phyloP scores from a whole-genome alignment of 2,113 vertebrate genomes.

The Phaetusa simplex region DNA sequence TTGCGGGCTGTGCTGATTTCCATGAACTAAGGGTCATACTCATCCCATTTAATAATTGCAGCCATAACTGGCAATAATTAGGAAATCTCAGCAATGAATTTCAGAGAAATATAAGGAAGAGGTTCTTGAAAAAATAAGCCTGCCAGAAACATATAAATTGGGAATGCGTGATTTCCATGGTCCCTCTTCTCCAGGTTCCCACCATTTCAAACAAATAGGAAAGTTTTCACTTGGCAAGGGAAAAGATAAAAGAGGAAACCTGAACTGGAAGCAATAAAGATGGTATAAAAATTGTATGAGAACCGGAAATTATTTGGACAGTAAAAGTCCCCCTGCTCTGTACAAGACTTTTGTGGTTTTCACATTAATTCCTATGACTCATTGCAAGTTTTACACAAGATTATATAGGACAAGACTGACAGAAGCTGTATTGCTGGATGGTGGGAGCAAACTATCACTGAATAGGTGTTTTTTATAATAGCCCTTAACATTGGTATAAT shows the following conservation, averaged over 20 bases:
- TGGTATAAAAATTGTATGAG: neutral
- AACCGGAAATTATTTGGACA: rapidly evolving
- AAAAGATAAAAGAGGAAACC: neutral
- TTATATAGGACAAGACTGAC: neutral
- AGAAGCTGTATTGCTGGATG: neutral
- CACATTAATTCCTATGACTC: neutral
- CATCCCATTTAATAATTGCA: neutral
- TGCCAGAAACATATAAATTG: neutral
- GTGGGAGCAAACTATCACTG: neutral
- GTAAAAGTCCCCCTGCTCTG: neutral
- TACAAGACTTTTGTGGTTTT: neutral
- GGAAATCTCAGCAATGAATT: neutral
- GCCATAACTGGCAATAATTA: neutral
- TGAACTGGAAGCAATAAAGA: neutral
- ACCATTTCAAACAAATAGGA: neutral
- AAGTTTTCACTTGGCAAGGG: neutral
- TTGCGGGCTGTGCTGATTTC: neutral
- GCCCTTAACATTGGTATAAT: neutral
- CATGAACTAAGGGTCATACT: neutral
- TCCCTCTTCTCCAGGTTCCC: neutral
- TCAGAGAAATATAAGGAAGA: neutral
- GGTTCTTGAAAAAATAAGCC: neutral
- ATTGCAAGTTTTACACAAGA: neutral
- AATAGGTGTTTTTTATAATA: neutral
- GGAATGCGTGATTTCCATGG: neutral